These are phyloP conservation scores for Albula goreensis DNA, from an alignment of 2,113 vertebrate genomes.

Conservation along the genomic window DNA sequence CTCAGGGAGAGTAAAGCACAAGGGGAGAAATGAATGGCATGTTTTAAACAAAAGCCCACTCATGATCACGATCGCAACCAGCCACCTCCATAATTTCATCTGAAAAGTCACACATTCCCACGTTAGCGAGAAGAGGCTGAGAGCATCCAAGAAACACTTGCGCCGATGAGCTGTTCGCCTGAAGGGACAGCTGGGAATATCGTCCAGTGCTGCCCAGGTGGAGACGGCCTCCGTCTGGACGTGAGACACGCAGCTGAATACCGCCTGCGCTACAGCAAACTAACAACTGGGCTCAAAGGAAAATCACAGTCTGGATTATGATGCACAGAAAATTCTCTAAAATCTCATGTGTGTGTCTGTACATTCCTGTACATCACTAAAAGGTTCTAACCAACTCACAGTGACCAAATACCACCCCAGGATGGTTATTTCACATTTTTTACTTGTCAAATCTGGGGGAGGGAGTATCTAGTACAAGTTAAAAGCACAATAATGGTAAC, in stretches of 20 bases:
- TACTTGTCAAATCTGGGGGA: too few relatives aligned
- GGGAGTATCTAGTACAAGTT: too few relatives aligned
- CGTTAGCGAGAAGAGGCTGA: constrained; percentile 60
- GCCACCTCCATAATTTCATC: constrained; percentile 62
- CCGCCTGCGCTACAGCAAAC: background rate
- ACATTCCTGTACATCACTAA: too few relatives aligned
- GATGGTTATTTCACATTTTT: too few relatives aligned
- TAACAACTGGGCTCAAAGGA: background rate
- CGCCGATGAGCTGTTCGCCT: constrained; percentile 47
- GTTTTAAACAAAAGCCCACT: constrained; percentile 50
- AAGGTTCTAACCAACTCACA: too few relatives aligned
- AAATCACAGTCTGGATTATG: background rate
- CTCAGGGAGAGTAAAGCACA: background rate
- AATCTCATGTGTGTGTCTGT: background rate
- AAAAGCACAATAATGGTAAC: too few relatives aligned
- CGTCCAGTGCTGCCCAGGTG: background rate
- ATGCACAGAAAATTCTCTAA: background rate
- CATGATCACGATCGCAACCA: constrained; percentile 46
- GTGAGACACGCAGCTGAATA: background rate
- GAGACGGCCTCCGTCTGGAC: background rate
- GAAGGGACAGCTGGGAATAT: background rate
- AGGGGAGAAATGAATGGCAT: constrained; percentile 30
- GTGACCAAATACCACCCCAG: too few relatives aligned
- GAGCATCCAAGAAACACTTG: constrained; percentile 64
- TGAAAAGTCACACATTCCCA: constrained; percentile 70